Conservation (phyloP, 2,797 vertebrate genomes). For the Lemur catta region DNA sequence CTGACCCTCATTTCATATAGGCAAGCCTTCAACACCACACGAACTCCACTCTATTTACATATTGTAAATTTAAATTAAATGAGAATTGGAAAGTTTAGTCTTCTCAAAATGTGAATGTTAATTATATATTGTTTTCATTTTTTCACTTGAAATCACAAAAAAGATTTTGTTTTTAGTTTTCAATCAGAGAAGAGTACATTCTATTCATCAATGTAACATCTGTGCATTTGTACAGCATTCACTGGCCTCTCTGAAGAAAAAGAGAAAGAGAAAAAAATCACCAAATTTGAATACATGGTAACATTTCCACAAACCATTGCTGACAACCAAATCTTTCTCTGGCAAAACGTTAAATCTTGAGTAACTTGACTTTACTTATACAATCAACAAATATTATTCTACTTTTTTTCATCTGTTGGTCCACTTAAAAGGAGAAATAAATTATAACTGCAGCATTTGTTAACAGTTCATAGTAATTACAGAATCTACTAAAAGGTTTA, state of each 20-base stretch:
- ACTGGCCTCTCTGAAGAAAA: neutral
- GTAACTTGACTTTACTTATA: neutral
- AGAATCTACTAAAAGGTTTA: slow-evolving; percentile 27
- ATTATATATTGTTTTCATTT: neutral
- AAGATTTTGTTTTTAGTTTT: neutral
- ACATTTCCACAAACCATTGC: neutral
- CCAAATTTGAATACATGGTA: neutral
- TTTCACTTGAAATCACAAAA: neutral
- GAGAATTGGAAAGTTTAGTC: neutral
- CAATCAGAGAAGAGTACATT: neutral
- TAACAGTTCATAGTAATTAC: neutral
- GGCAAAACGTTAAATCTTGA: slow-evolving; percentile 6
- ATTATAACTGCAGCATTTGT: neutral
- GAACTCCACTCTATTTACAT: neutral
- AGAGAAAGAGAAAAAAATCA: neutral
- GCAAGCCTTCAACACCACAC: neutral
- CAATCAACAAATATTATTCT: neutral
- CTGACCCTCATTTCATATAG: neutral
- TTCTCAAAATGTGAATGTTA: slow-evolving; percentile 14
- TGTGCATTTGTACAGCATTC: neutral
- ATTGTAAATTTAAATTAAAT: neutral
- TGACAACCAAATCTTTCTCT: neutral
- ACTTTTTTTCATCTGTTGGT: neutral
- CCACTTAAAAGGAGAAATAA: neutral
- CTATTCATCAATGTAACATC: neutral